Evolutionary conservation across 1,140 invertebrate species (phyloP).

Genomic region (Dryas iulia): DNA sequence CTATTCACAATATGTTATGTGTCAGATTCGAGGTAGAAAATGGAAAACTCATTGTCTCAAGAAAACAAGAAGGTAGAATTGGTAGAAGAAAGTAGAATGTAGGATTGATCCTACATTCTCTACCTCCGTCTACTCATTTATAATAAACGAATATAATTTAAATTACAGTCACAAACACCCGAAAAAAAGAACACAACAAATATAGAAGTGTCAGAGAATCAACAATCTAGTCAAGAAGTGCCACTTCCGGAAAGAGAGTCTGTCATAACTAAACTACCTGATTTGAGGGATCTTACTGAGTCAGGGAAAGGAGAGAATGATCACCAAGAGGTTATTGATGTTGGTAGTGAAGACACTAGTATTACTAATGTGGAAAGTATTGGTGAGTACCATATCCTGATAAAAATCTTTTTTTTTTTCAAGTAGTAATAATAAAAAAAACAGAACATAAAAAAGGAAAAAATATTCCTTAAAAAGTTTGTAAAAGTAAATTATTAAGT

Average conservation of each 20-base stretch:
- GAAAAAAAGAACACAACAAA: neutral
- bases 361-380: conserved; percentile 11
- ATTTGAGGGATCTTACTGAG: neutral
- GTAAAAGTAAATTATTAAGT: too few relatives aligned
- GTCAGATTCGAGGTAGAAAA: too few relatives aligned
- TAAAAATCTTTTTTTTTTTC: neutral
- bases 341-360: conserved; percentile 1
- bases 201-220: neutral
- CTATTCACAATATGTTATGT: too few relatives aligned
- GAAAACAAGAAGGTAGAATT: too few relatives aligned
- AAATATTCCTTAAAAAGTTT: too few relatives aligned
- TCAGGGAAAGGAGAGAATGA: neutral
- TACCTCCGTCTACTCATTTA: too few relatives aligned
- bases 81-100: too few relatives aligned
- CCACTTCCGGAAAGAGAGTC: neutral
- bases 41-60: too few relatives aligned
- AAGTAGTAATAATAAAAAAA: too few relatives aligned
- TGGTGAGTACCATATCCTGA: neutral
- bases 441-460: too few relatives aligned
- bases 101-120: too few relatives aligned
- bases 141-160: neutral
- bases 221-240: neutral
- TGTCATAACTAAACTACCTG: neutral
- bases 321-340: conserved; percentile 1
- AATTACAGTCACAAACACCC: neutral